Conservation (phyloP, 1,140 invertebrate genomes). For the Heliconius hewitsoni region DNA sequence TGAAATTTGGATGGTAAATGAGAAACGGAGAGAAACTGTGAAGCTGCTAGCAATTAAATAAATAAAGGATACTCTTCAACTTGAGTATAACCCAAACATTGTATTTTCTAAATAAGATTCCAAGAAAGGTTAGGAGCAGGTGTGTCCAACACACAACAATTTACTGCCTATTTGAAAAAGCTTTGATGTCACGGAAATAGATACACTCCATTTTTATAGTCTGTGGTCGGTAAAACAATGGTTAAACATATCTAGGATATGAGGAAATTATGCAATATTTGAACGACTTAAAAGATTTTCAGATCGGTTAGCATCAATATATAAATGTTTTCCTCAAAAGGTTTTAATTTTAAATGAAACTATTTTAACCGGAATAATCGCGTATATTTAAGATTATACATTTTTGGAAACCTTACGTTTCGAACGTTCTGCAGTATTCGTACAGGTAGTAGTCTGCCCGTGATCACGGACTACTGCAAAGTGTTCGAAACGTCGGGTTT, state of each 20-base stretch:
- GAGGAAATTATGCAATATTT: background rate
- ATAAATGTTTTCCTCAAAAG: too few relatives aligned
- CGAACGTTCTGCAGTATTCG: too few relatives aligned
- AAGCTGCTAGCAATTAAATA: background rate
- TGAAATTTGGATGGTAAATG: too few relatives aligned
- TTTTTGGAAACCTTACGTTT: too few relatives aligned
- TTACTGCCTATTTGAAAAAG: conserved; percentile 43
- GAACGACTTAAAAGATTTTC: background rate
- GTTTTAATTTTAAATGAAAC: too few relatives aligned
- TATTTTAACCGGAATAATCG: too few relatives aligned
- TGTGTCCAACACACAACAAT: conserved; percentile 42
- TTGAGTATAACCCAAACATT: conserved; percentile 34
- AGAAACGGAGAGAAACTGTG: background rate
- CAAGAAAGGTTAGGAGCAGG: conserved; percentile 46
- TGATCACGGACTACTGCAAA: too few relatives aligned
- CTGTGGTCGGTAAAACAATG: conserved; percentile 33
- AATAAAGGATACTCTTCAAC: background rate
- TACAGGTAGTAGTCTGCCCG: too few relatives aligned
- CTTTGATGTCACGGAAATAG: conserved; percentile 52
- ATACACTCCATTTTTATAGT: conserved; percentile 42
- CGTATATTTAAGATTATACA: too few relatives aligned
- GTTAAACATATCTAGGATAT: background rate
- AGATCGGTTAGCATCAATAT: too few relatives aligned
- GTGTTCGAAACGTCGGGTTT: too few relatives aligned
- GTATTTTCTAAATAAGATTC: conserved; percentile 43